These are phyloP conservation scores for Drosophila subobscura DNA, from an alignment of 1,140 invertebrate genomes.

Conservation along the genomic window DNA sequence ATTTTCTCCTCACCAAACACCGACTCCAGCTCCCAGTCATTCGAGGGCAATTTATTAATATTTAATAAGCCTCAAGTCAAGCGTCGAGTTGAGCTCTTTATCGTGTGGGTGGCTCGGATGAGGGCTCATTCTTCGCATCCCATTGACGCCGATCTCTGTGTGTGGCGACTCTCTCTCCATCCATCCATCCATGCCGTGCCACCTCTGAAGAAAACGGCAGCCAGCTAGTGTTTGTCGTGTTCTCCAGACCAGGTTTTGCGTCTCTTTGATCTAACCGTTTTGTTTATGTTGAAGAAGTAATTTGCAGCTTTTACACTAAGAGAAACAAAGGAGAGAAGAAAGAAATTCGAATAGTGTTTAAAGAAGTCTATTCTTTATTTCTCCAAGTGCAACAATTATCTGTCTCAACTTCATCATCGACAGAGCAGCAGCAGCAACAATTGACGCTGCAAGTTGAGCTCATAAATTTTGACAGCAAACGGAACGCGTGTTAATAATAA, in stretches of 20 bases:
- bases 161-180: conserved; percentile 30
- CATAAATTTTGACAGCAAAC: conserved; percentile 79
- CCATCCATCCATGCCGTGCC: not conserved
- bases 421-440: conserved; percentile 30
- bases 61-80: conserved; percentile 52
- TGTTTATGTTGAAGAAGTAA: conserved; percentile 56
- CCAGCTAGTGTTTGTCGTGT: conserved; percentile 5
- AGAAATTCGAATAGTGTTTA: not conserved
- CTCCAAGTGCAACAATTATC: conserved; percentile 36
- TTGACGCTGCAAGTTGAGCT: conserved; percentile 61
- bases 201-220: conserved; percentile 29
- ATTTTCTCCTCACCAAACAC: conserved; percentile 9
- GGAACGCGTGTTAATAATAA: conserved; percentile 65
- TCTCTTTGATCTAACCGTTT: conserved; percentile 54
- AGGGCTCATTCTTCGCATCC: conserved; percentile 50
- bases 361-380: not conserved
- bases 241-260: conserved; percentile 8
- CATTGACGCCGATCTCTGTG: conserved; percentile 47
- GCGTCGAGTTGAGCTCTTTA: conserved; percentile 46
- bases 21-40: conserved; percentile 36
- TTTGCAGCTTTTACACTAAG: conserved; percentile 34
- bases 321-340: not conserved
- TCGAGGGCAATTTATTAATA: conserved; percentile 59
- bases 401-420: conserved; percentile 33
- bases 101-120: conserved; percentile 59